Percentiles rank a stretch among this genome's conserved stretches.
Evolutionary conservation across 2,113 vertebrate species (phyloP).

Genomic region (Ornithorhynchus anatinus): DNA sequence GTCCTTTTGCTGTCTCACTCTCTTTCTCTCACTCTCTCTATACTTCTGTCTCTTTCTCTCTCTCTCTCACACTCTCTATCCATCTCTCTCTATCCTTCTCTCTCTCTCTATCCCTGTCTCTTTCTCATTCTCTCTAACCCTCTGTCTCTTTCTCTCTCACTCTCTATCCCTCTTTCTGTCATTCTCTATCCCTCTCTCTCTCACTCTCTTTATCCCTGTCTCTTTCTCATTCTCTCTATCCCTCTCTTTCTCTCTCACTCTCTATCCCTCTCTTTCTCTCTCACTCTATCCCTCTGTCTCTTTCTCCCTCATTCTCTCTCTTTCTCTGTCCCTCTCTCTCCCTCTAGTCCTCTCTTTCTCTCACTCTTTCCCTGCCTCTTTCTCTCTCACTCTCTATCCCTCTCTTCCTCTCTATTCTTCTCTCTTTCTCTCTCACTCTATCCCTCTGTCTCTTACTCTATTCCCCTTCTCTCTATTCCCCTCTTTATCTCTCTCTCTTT

Average conservation of each 20-base stretch:
- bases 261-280: no score
- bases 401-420: neutral
- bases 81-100: neutral
- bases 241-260: neutral
- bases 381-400: neutral
- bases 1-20: neutral
- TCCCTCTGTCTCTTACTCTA: neutral
- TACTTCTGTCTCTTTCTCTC: neutral
- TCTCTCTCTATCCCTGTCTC: neutral
- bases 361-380: neutral
- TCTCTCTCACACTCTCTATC: rapidly evolving
- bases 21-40: neutral
- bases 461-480: neutral
- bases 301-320: no score
- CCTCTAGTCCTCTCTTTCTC: no score
- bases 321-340: no score
- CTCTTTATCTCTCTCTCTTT: neutral
- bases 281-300: no score
- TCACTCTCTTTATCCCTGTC: neutral
- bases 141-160: rapidly evolving
- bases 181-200: neutral
- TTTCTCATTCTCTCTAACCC: rapidly evolving
- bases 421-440: neutral
- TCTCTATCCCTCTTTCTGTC: neutral
- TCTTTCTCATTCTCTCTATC: neutral